Evolutionary conservation across 2,797 vertebrate species (phyloP).

Genomic region (Morelia viridis): DNA sequence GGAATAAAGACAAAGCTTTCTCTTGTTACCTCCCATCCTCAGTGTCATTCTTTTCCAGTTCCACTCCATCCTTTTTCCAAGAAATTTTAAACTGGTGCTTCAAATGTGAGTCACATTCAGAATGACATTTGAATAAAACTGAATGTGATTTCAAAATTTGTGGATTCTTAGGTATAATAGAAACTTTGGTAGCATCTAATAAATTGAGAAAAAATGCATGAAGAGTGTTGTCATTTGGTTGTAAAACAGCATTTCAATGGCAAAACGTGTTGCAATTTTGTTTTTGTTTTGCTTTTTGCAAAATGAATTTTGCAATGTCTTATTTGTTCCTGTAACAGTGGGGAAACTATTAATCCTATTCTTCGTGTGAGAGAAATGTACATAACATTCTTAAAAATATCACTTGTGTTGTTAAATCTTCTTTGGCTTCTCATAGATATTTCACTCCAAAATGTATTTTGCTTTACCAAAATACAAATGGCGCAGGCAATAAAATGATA

Average conservation of each 20-base stretch:
- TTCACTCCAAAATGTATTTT: neutral
- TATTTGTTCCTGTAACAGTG: neutral
- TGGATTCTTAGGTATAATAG: conserved; percentile 78
- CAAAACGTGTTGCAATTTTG: neutral
- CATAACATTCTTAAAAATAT: neutral
- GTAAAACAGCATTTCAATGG: neutral
- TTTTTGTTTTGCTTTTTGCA: neutral
- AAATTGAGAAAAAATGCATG: conserved; percentile 31
- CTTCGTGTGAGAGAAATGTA: neutral
- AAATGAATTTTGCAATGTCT: neutral
- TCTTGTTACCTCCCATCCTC: conserved; percentile 79
- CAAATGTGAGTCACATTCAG: conserved; percentile 85
- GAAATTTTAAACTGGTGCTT: conserved; percentile 82
- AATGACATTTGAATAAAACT: conserved; percentile 84
- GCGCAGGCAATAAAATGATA: no score
- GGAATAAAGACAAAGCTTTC: conserved; percentile 11
- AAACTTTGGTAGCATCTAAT: conserved; percentile 88
- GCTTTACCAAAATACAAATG: neutral
- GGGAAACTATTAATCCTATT: neutral
- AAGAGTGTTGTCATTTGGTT: neutral
- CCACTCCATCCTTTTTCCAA: conserved; percentile 85
- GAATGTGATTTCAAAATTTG: conserved; percentile 79
- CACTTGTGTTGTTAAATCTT: neutral
- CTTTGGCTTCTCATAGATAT: neutral
- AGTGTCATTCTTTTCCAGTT: conserved; percentile 79